Percentiles rank a stretch among this genome's conserved stretches.
Evolutionary conservation across 2,797 vertebrate species (phyloP).

Genomic region (Characodon lateralis): DNA sequence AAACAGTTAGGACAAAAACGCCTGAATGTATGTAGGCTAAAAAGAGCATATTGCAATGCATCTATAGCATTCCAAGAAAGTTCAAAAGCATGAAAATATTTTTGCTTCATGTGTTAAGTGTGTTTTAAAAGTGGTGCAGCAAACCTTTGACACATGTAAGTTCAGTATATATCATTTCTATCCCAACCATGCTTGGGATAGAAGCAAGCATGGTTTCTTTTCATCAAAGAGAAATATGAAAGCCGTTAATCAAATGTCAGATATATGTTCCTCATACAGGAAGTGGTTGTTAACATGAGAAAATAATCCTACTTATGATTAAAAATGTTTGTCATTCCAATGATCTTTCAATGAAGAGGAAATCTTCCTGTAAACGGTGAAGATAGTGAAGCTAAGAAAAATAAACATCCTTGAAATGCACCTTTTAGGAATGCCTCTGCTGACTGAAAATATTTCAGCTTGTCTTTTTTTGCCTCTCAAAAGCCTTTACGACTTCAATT

Average conservation of each 20-base stretch:
- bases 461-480: slow-evolving; percentile 38
- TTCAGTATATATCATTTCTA: slow-evolving; percentile 40
- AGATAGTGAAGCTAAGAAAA: slow-evolving; percentile 39
- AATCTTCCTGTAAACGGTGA: slow-evolving; percentile 25
- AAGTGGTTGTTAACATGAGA: slow-evolving; percentile 11
- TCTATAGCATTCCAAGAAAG: slow-evolving; percentile 1
- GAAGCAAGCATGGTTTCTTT: too few species aligned
- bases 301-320: slow-evolving; percentile 28
- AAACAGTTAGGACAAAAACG: slow-evolving; percentile 43
- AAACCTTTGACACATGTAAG: slow-evolving; percentile 23
- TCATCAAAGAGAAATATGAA: slow-evolving; percentile 61
- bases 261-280: slow-evolving; percentile 24
- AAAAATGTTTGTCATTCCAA: slow-evolving; percentile 10
- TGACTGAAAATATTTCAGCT: slow-evolving; percentile 43
- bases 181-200: slow-evolving; percentile 46
- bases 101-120: slow-evolving; percentile 6
- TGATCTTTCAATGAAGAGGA: slow-evolving; percentile 42
- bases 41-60: slow-evolving; percentile 5
- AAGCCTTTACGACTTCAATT: slow-evolving; percentile 32
- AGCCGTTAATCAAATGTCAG: slow-evolving; percentile 44
- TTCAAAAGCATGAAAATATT: slow-evolving; percentile 15
- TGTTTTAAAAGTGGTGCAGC: slow-evolving; percentile 24
- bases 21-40: slow-evolving; percentile 26
- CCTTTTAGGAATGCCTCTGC: slow-evolving; percentile 39
- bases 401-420: slow-evolving; percentile 50